Evolutionary conservation across 2,113 vertebrate species (phyloP), one percentile per base, ranked within the genome.

Genomic region (Alaudala cheleensis): DNA sequence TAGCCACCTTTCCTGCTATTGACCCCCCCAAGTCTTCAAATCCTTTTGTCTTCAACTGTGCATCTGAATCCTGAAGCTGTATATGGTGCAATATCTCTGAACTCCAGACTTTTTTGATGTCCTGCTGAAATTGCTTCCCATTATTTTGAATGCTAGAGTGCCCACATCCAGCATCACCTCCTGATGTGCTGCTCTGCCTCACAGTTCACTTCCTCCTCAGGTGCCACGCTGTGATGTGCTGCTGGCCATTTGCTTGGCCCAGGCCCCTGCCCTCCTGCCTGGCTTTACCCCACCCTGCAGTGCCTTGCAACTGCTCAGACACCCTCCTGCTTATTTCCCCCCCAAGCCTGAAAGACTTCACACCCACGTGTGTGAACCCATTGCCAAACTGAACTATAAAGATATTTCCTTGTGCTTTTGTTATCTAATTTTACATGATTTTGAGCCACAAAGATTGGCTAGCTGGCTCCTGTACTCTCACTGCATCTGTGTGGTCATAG

Each of bases 331-430:
- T 34, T 42, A 2, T 62, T 71, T 84, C 40, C 51, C 49, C 23
- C 8, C 21, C 2, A 1, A 23, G 29, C 57, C 56, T 62, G 39
- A 57, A 73, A 39, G 39, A 25, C 28, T 81, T 73, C 1, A 0
- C 12, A 6, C 11, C 53, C 9, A 0, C 2, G 3, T 54, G 24
- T 3, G 0, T 1, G 26, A 86, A 39, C 51, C 51, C 14, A 2
- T 39, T 70, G 69, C 72, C 61, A 66, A 56, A 74, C 26, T 58
- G 29, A 91, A 51, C 21, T n/a, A 21, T 64, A 25, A 71, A 79
- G 40, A 31, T 49, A 49, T 25, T 90, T 90, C 82, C 62, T 72
- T 67, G 33, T 65, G 64, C 33, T 89, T 84, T 54, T 51, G 33
- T 64, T 73, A 39, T 8, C 37, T 78, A 62, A 78, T 78, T 78